Base-by-base conservation (phyloP, 2,797 vertebrate genomes). In the Melanotaenia nigrans region DNA sequence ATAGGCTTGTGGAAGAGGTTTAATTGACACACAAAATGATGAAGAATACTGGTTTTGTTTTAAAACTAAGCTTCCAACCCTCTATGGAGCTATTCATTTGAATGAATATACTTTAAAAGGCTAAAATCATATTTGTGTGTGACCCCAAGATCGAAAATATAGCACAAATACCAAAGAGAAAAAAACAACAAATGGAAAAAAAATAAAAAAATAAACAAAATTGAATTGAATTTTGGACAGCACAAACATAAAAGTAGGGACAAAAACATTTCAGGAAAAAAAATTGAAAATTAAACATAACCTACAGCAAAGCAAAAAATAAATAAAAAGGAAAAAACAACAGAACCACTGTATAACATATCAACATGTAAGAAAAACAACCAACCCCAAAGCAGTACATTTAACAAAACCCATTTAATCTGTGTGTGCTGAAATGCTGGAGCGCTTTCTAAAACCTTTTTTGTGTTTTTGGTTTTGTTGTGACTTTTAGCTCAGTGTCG, bases 21-120 rank as follows among this genome's bases (percentile, higher is more conserved):
- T 84, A 59, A 75, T 14, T 60, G 63, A 68, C 35, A 62, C 36
- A 35, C 57, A n/a, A 60, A 30, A 64, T 35, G 36, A 61, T 14
- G 56, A 54, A 6, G 18, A 49, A 20, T 25, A 22, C 65, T 28
- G 14, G 24, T 30, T 53, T 67, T 14, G 33, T 38, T 67, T 54
- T 40, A 51, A 69, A 60, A 33, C 16, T 56, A 51, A 35, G 13
- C 20, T 22, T 38, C 9, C 11, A 3, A 38, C 7, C 28, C 20
- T 68, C 4, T 42, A 6, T 6, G 28, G 3, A 58, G 18, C 24
- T 42, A 53, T 14, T 36, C 2, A 36, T 28, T 61, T 53, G 30
- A 0, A 30, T 60, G 12, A 76, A 53, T 45, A 51, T 45, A 16
- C 1, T 8, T 0, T 0, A 18, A 22, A 22, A 51, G n/a, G 18